phyloP scores from a whole-genome alignment of 2,888 invertebrate species.

The Trachelus iudaicus region DNA sequence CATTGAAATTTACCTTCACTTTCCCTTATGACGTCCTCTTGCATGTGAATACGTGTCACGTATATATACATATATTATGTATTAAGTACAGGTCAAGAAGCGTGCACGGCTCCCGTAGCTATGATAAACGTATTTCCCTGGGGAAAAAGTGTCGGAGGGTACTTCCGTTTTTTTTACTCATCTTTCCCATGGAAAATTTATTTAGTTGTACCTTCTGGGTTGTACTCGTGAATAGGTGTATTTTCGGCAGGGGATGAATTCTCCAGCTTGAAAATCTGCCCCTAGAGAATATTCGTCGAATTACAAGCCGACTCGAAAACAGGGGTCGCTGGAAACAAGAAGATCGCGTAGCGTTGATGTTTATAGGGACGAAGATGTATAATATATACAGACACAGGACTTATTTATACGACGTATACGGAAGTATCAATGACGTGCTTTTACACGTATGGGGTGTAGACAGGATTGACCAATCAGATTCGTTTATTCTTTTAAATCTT shows the following conservation, averaged over 20 bases:
- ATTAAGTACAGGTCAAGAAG: background rate
- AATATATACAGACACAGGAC: no score
- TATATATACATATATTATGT: background rate
- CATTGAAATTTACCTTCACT: background rate
- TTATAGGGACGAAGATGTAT: background rate
- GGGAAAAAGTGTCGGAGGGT: background rate
- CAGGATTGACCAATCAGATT: no score
- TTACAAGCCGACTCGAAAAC: background rate
- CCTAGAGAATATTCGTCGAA: background rate
- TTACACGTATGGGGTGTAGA: no score
- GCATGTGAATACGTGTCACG: background rate
- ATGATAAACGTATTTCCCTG: background rate
- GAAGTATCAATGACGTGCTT: no score
- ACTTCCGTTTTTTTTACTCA: background rate
- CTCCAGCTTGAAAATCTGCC: background rate
- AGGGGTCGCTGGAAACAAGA: background rate
- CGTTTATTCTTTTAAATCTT: no score
- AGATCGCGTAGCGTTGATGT: background rate
- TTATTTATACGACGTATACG: no score
- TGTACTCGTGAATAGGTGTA: background rate
- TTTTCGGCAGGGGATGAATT: background rate
- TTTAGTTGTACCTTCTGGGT: background rate
- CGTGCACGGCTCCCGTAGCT: background rate
- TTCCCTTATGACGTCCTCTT: background rate
- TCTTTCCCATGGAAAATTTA: background rate